These are phyloP conservation scores for Ichneumoninae sp. DNA, from an alignment of 2,888 invertebrate species.

Conservation along the genomic window DNA sequence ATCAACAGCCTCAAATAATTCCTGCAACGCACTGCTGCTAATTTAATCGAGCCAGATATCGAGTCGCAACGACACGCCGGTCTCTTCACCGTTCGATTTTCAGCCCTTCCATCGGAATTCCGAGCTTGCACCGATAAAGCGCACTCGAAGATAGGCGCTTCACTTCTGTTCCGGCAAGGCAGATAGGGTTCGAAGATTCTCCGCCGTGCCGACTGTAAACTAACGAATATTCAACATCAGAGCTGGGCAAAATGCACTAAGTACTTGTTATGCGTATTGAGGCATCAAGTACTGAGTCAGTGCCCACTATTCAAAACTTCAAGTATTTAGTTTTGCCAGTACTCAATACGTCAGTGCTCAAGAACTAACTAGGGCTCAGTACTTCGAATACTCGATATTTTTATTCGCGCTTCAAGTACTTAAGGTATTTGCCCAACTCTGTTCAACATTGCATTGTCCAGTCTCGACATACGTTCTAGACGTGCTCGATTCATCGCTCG, in stretches of 20 bases:
- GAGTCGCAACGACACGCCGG: not conserved
- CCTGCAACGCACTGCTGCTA: not conserved
- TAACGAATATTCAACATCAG: slow-evolving; percentile 30
- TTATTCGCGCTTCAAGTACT: too few relatives aligned
- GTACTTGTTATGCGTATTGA: too few relatives aligned
- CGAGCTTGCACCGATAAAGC: not conserved
- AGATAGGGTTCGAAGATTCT: not conserved
- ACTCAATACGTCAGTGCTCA: too few relatives aligned
- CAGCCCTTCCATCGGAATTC: slow-evolving; percentile 19
- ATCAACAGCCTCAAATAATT: not conserved
- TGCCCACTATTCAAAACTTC: too few relatives aligned
- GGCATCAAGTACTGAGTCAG: too few relatives aligned
- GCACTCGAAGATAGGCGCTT: not conserved
- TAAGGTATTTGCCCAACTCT: too few relatives aligned
- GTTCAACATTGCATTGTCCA: slow-evolving; percentile 39
- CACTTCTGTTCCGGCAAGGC: not conserved
- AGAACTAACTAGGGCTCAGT: too few relatives aligned
- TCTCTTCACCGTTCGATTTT: not conserved
- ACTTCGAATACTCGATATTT: too few relatives aligned
- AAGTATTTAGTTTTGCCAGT: too few relatives aligned
- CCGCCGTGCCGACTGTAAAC: slow-evolving; percentile 15
- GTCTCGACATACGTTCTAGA: slow-evolving; percentile 22
- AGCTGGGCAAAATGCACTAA: too few relatives aligned
- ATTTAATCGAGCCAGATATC: not conserved
- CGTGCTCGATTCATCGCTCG: not conserved